phyloP scores from a whole-genome alignment of 2,888 invertebrate species.

The Euproctis similis region DNA sequence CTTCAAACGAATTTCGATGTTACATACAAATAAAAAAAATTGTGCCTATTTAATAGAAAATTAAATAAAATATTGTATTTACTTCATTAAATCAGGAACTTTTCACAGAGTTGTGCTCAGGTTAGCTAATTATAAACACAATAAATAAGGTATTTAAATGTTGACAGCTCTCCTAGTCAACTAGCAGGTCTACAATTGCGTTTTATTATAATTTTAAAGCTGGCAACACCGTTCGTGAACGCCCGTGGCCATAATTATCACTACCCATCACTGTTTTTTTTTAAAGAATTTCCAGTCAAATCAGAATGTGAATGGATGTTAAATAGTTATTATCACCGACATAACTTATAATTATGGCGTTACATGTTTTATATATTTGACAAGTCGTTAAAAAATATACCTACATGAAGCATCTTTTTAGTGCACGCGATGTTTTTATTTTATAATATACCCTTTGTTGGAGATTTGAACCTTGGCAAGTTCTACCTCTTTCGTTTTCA shows the following conservation, averaged over 20 bases:
- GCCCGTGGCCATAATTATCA: constrained; percentile 18
- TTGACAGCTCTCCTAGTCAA: constrained; percentile 12
- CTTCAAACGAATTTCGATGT: too few species aligned
- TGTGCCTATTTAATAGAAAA: too few species aligned
- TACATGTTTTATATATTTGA: constrained; percentile 9
- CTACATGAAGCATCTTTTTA: constrained; percentile 1
- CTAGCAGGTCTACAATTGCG: constrained; percentile 15
- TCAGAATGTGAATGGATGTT: constrained; percentile 5
- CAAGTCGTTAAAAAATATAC: constrained; percentile 11
- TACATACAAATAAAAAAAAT: too few species aligned
- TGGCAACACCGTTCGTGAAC: constrained; percentile 11
- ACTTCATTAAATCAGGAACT: too few species aligned
- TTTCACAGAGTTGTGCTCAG: too few species aligned
- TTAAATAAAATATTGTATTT: too few species aligned
- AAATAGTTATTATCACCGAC: constrained; percentile 9
- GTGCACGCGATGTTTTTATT: constrained; percentile 6
- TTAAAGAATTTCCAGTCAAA: constrained; percentile 18
- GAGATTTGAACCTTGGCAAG: too few species aligned
- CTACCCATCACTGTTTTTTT: constrained; percentile 16
- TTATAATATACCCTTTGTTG: too few species aligned
- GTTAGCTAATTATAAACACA: too few species aligned
- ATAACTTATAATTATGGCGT: constrained; percentile 14
- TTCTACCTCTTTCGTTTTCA: too few species aligned
- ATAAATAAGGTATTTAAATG: constrained; percentile 3
- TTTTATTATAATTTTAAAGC: constrained; percentile 18